phyloP scores from a whole-genome alignment of 2,113 vertebrate species.

The Pogonocichla stellata region DNA sequence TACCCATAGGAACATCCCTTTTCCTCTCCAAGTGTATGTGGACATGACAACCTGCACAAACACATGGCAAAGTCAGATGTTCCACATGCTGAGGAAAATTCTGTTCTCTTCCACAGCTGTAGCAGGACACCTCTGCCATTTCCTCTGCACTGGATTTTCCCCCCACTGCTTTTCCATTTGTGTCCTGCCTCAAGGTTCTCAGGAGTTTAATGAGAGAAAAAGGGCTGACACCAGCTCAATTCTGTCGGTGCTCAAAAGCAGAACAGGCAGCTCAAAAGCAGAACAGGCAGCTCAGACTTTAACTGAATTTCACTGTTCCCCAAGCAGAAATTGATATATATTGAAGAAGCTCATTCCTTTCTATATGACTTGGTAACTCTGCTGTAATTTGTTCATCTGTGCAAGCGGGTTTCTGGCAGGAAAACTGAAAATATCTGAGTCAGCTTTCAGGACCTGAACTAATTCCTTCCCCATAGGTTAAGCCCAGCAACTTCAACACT shows the following conservation, averaged over 20 bases:
- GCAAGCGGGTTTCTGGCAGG: not conserved
- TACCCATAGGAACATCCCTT: not conserved
- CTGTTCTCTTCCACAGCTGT: not conserved
- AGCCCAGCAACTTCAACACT: not conserved
- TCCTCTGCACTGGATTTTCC: not conserved
- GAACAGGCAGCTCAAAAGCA: not conserved
- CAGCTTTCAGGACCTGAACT: not conserved
- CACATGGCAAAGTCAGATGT: not conserved
- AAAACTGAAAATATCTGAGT: not conserved
- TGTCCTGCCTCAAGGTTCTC: not conserved
- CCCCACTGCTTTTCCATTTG: not conserved
- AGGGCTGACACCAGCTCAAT: not conserved
- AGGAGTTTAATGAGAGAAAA: not conserved
- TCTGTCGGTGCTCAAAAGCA: not conserved
- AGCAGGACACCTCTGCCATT: not conserved
- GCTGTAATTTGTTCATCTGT: not conserved
- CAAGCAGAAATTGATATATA: not conserved
- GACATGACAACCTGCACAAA: not conserved
- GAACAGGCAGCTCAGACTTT: not conserved
- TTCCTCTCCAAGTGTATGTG: not conserved
- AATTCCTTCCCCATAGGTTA: not conserved
- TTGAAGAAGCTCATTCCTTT: not conserved
- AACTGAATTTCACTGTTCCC: constrained; percentile 8
- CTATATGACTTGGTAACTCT: not conserved
- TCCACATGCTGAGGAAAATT: not conserved